Conservation (phyloP, 53 echinoderm and acorn worm genomes). For the Henricia sp. region DNA sequence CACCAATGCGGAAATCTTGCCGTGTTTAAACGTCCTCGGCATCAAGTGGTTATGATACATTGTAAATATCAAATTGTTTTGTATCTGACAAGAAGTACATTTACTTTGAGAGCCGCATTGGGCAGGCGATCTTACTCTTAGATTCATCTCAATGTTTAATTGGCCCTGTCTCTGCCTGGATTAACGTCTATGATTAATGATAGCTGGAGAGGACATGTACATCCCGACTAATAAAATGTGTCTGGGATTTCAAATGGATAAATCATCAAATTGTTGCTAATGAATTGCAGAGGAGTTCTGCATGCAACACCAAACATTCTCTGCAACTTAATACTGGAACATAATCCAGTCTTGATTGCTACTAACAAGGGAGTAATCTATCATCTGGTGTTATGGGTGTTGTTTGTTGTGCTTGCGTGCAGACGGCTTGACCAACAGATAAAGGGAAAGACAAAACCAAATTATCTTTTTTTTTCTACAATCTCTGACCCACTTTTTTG, state of each 20-base stretch:
- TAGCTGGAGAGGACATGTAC: neutral
- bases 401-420: constrained; percentile 18
- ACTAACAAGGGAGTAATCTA: constrained; percentile 31
- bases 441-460: neutral
- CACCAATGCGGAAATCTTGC: no score
- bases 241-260: neutral
- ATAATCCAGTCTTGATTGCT: constrained; percentile 22
- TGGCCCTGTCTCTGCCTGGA: constrained; percentile 1
- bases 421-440: neutral
- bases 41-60: no score
- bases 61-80: no score
- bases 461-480: constrained; percentile 3
- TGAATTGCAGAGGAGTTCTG: neutral
- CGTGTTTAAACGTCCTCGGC: no score
- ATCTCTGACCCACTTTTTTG: constrained; percentile 20
- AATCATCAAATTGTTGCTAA: constrained; percentile 1
- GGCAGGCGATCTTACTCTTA: no score
- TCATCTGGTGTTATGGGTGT: constrained; percentile 38
- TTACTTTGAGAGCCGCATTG: no score
- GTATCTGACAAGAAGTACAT: no score
- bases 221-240: neutral
- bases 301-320: neutral
- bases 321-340: constrained; percentile 10
- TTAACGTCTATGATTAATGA: constrained; percentile 17
- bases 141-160: neutral